Evolutionary conservation across 2,797 vertebrate genomes (phyloP), one percentile per base, ranked within the genome.

Genomic region (Cottoperca gobio): DNA sequence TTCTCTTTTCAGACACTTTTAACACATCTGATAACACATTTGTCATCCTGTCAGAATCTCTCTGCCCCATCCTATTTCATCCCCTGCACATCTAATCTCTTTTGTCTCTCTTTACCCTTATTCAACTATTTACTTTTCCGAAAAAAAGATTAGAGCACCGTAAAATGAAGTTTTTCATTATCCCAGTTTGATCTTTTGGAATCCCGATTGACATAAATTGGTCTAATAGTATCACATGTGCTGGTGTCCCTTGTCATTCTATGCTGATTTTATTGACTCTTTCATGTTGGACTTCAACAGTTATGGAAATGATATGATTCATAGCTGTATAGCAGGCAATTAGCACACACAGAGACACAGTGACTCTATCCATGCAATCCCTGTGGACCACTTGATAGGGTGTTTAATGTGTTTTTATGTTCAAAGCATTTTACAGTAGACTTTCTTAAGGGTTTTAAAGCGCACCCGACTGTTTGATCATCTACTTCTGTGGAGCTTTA

Each of bases 331-430:
- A 49, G 78, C 48, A 43, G 65, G 63, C 50, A 83, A 88, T 88
- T 79, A 80, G 50, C 49, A 59, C 55, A 76, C 40, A 66, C 16
- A 24, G 57, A 62, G 49, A n/a, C 40, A 31, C 11, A 43, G 16
- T 73, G 0, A 63, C 33, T 60, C 45, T n/a, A 14, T 50, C 43
- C 6, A 37, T 26, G 21, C 39, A 68, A 45, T 87, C 86, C 76
- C 80, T 35, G 52, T 33, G 54, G 79, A 82, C 71, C 80, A 80
- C 72, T 91, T 86, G 63, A 87, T 78, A 70, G 75, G 79, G 72
- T 87, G 82, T 86, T 70, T 85, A 72, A 70, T 75, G 87, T 81
- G 64, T 86, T 84, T 89, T 81, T 84, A 88, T 82, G 85, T 93
- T 92, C 87, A 92, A 91, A 90, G 81, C 73, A 13, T 85, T 86